Evolutionary conservation across 2,888 invertebrate species (phyloP).

Genomic region (Tribolium freemani): DNA sequence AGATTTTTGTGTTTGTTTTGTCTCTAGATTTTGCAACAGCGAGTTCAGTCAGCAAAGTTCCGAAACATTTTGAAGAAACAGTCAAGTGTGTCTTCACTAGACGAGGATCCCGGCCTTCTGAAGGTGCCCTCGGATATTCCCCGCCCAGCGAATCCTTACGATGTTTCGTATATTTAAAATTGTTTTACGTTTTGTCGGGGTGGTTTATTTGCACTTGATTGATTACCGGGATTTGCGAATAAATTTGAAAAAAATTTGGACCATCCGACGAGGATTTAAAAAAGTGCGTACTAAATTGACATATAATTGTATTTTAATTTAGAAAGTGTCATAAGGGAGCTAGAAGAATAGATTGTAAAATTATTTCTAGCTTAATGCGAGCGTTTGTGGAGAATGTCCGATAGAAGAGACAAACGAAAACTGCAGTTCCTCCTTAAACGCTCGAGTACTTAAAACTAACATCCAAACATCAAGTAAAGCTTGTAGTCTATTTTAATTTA

Average conservation of each 20-base stretch:
- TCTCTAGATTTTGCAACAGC: conserved; percentile 60
- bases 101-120: conserved; percentile 52
- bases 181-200: neutral
- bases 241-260: conserved; percentile 9
- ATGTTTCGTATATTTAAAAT: conserved; percentile 46
- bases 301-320: conserved; percentile 54
- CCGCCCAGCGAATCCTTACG: conserved; percentile 46
- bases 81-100: conserved; percentile 50
- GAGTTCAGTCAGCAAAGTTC: conserved; percentile 63
- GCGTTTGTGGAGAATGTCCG: conserved; percentile 50
- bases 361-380: conserved; percentile 50
- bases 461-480: conserved; percentile 56
- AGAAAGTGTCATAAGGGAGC: conserved; percentile 53
- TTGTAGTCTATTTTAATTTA: conserved; percentile 54
- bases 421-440: conserved; percentile 48
- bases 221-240: neutral
- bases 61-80: conserved; percentile 57
- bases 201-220: conserved; percentile 14
- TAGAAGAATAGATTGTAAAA: conserved; percentile 54
- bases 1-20: neutral
- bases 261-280: conserved; percentile 26
- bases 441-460: conserved; percentile 51
- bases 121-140: conserved; percentile 54
- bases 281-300: conserved; percentile 49
- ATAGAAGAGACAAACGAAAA: conserved; percentile 19